Base-by-base conservation (phyloP, 2,113 vertebrate genomes). In the Tylochromis polylepis region DNA sequence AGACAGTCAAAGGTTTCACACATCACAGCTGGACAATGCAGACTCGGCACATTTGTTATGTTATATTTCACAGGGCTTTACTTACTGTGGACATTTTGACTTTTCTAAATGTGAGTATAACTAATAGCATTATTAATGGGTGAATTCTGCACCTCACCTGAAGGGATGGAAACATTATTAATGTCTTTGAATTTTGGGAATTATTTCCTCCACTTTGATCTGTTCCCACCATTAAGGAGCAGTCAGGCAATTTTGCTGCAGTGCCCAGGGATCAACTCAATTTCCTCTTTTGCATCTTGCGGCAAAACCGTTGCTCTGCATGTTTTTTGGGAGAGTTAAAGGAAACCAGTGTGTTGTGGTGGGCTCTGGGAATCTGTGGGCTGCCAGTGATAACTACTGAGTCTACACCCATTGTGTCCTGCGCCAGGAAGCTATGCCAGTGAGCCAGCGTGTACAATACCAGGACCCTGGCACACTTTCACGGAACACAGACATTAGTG, bases 161-260 rank as follows among this genome's bases (percentile, higher is more conserved):
- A 83, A 80, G 70, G 81, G 18, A 79, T 46, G 53, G 51, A 67
- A 58, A 75, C 53, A 79, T 43, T 27, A 80, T 53, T 55, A 75
- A 81, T 51, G 27, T 60, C 56, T 75, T 9, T 29, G 51, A 79
- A 58, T 70, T 57, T 56, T 29, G 24, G n/a, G 36, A 38, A 70
- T 55, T 36, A 59, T 51, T 83, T 87, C 14, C 84, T 53, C 34
- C 60, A 9, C 78, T 92, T 77, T 89, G 53, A 88, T 83, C 84
- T 78, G n/a, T 38, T 49, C 15, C 27, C 41, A 58, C 62, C 38
- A 77, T 70, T 75, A 46, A 56, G 58, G 57, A 58, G 56, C 57
- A 72, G 67, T 72, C 53, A 67, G 57, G 31, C 36, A 82, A 67
- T 78, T 57, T 15, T 1, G 22, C 6, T 27, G 22, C 22, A 27